phyloP scores from a whole-genome alignment of 1,140 invertebrate genomes.

The Manduca sexta region DNA sequence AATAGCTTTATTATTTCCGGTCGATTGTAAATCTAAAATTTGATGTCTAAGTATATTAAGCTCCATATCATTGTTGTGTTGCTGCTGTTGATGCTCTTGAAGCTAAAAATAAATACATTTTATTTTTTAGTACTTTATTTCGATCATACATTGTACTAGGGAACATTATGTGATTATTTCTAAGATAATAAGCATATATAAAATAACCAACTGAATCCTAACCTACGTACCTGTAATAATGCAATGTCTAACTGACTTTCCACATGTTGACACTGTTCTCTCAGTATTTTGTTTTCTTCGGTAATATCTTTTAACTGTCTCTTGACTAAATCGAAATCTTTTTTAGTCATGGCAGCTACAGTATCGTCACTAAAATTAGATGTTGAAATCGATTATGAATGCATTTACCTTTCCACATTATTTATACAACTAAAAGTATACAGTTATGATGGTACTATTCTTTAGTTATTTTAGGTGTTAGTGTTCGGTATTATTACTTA shows the following conservation, averaged over 20 bases:
- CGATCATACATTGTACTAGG: neutral
- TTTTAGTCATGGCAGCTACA: conserved; percentile 23
- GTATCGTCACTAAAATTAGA: conserved; percentile 33
- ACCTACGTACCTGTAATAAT: conserved; percentile 29
- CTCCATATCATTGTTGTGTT: conserved; percentile 70
- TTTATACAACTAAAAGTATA: no score
- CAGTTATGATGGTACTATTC: no score
- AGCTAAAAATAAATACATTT: conserved; percentile 35
- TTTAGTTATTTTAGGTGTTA: no score
- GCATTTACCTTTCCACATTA: no score
- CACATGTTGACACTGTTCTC: conserved; percentile 36
- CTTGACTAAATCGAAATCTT: conserved; percentile 40
- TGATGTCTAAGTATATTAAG: conserved; percentile 77
- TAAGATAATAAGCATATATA: neutral
- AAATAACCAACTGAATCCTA: neutral
- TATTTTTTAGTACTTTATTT: no score
- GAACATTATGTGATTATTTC: neutral
- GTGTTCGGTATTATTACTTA: no score
- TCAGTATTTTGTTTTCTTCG: conserved; percentile 39
- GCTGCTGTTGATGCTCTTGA: conserved; percentile 40
- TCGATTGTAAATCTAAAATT: conserved; percentile 77
- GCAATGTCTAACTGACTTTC: conserved; percentile 36
- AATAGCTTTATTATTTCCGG: conserved; percentile 77
- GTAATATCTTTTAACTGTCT: conserved; percentile 28
- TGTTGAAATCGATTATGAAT: neutral